phyloP scores from a whole-genome alignment of 2,888 invertebrate genomes.

The Drosophila putrida region DNA sequence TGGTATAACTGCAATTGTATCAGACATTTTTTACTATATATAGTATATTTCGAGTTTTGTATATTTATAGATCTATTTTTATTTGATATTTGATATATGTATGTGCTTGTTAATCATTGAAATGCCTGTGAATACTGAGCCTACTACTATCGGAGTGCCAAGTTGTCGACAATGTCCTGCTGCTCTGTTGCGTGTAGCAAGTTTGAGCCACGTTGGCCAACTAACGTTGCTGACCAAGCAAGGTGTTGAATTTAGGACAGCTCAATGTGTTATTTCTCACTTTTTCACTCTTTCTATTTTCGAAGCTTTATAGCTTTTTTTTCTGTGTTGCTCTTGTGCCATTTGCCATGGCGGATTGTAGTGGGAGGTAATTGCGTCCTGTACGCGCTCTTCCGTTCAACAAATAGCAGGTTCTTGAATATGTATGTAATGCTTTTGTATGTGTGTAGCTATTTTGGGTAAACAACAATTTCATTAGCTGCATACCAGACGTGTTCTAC shows the following conservation, averaged over 20 bases:
- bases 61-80: conserved; percentile 4
- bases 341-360: conserved; percentile 30
- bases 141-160: conserved; percentile 46
- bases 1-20: conserved; percentile 82
- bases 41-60: conserved; percentile 9
- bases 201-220: conserved; percentile 73
- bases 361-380: conserved; percentile 68
- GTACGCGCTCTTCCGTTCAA: conserved; percentile 52
- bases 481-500: conserved; percentile 1
- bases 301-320: too few species aligned
- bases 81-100: conserved; percentile 25
- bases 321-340: conserved; percentile 46
- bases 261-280: conserved; percentile 52
- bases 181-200: conserved; percentile 60
- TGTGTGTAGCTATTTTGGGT: conserved; percentile 9
- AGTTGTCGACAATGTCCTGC: conserved; percentile 13
- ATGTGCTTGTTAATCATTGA: conserved; percentile 37
- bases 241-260: conserved; percentile 81
- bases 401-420: conserved; percentile 42
- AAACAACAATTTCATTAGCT: conserved; percentile 58
- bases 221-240: conserved; percentile 62
- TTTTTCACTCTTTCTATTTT: conserved; percentile 10
- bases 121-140: conserved; percentile 26
- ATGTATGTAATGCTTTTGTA: conserved; percentile 12
- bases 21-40: conserved; percentile 26